phyloP scores from a whole-genome alignment of 2,888 invertebrate species.

The Xestia ashworthii region DNA sequence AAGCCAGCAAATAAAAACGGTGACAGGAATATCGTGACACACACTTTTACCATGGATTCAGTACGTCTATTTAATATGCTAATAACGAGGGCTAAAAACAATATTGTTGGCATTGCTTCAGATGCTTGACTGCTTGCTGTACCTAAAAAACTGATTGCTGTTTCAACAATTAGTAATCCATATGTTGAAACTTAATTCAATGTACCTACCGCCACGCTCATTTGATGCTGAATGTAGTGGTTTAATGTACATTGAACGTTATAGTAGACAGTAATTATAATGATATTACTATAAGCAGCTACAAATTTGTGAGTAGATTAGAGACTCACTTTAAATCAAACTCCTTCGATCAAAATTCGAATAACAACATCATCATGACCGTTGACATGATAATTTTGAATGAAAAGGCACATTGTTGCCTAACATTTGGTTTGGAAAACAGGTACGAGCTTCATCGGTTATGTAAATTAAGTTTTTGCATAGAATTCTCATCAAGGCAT shows the following conservation, averaged over 20 bases:
- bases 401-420: background rate
- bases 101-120: background rate
- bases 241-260: background rate
- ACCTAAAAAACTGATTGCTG: background rate
- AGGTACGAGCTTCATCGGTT: background rate
- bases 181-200: background rate
- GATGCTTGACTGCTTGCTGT: background rate
- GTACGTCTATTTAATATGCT: background rate
- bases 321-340: background rate
- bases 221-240: background rate
- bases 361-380: background rate
- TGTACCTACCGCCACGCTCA: background rate
- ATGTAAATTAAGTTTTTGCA: conserved; percentile 3
- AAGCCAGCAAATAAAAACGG: background rate
- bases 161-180: background rate
- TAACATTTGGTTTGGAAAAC: conserved; percentile 4
- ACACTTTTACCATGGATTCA: background rate
- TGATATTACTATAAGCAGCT: background rate
- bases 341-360: background rate
- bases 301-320: background rate
- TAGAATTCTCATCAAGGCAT: background rate
- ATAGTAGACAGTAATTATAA: background rate
- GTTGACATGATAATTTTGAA: background rate
- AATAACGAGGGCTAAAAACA: too few relatives aligned
- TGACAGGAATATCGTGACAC: background rate